Conservation (phyloP, 2,113 vertebrate genomes). For the Oryzias celebensis region DNA sequence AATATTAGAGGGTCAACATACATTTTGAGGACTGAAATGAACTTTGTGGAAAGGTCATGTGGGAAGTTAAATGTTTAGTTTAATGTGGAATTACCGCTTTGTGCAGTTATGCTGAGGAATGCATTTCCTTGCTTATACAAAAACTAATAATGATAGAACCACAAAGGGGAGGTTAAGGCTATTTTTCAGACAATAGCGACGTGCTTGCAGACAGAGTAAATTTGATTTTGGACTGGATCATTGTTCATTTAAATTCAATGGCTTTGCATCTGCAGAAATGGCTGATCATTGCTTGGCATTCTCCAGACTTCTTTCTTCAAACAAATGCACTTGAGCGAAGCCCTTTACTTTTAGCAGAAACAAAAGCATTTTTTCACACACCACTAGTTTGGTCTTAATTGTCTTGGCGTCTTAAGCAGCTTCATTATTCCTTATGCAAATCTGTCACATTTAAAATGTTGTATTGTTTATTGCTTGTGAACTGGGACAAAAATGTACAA, state of each 20-base stretch:
- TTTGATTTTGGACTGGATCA: conserved; percentile 13
- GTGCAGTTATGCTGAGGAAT: too few species aligned
- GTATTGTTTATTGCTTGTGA: too few species aligned
- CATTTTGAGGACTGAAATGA: not conserved
- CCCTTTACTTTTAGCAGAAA: conserved; percentile 7
- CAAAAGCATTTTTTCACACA: not conserved
- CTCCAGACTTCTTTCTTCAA: not conserved
- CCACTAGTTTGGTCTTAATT: not conserved
- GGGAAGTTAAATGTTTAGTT: too few species aligned
- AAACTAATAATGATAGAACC: conserved; percentile 54
- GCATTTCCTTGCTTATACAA: conserved; percentile 39
- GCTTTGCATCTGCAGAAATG: conserved; percentile 20
- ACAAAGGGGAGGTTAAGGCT: conserved; percentile 22
- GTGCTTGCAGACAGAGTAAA: conserved; percentile 49
- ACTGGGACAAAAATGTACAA: too few species aligned
- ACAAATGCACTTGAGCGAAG: conserved; percentile 1
- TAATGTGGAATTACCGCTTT: conserved; percentile 10
- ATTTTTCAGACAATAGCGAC: conserved; percentile 33
- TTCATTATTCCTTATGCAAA: not conserved
- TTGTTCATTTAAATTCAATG: conserved; percentile 23
- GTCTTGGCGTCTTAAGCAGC: not conserved
- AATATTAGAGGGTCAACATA: not conserved
- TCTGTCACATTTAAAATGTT: not conserved
- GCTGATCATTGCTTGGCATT: not conserved
- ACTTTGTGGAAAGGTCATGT: not conserved